Base-by-base conservation (phyloP, 2,797 vertebrate species). In the Prunella strophiata region DNA sequence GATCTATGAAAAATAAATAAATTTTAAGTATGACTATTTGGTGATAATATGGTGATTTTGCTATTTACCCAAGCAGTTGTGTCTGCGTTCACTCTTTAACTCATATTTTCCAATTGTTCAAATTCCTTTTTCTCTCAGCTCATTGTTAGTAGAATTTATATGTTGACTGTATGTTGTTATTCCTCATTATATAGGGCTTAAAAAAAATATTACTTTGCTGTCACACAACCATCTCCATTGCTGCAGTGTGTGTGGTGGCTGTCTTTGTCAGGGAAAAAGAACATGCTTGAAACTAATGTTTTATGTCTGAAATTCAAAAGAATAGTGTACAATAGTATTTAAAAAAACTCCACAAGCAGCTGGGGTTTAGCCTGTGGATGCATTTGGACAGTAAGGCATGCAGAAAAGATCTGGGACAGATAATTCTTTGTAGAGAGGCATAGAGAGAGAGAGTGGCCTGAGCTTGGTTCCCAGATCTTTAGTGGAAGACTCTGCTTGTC, bases 221-320 rank as follows among this genome's bases (percentile, higher is more conserved):
- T 90, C 51, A 63, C 66, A 74, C 32, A 85, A 2, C 45, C 17
- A 45, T 71, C 54, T 89, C 57, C 12, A 42, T 52, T 85, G 59
- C 85, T 90, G 71, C 51, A 84, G 51, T 15, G 30, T 88, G 62
- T 78, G 62, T 48, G 57, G 79, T 78, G 80, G 11, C 29, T 86
- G 55, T 45, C 57, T 86, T 45, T 6, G 40, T 63, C 81, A 74
- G 61, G 34, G 65, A 20, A 74, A 38, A 70, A 52, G 17, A 87
- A 32, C 30, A 11, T 47, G 40, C 47, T 84, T 59, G 45, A 74
- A 89, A 93, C 30, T 3, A 79, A 82, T 34, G 40, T 76, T 79
- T 90, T 88, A 55, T 57, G 51, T 70, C 40, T 81, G 63, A 86
- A 91, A 87, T 90, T 79, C 77, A 79, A 79, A 88, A 81, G 55